Base-by-base conservation (phyloP, 2,113 vertebrate species). In the Neoarius graeffei region DNA sequence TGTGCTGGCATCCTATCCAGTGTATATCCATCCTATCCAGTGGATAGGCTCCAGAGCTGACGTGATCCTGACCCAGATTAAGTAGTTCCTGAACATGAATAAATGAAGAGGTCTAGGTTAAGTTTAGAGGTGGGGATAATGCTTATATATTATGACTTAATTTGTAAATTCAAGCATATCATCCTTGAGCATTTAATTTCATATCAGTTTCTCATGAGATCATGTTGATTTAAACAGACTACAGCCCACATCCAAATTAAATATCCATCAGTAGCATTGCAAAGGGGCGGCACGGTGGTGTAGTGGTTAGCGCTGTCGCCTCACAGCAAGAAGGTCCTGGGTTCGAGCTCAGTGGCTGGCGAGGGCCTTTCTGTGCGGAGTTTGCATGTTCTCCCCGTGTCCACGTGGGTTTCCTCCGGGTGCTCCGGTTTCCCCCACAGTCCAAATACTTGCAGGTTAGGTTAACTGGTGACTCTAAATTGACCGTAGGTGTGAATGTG, bases 201-300 rank as follows among this genome's bases (percentile, higher is more conserved):
- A 0, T 59, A 35, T 17, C 56, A 35, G 5, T 60, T 20, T 81
- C 56, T 60, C 57, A 81, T 62, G 30, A 42, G 80, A 60, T 60
- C 4, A 11, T 42, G 57, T 60, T 81, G 27, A 81, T 81, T 81
- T 81, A 81, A 62, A 81, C 57, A 60, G 54, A 27, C 27, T 81
- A 23, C 8, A 60, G 30, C 57, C 80, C 57, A 42, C 27, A 42
- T 81, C 5, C 17, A 60, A 42, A 81, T 81, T 23, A 35, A 81
- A 81, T 60, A 42, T 81, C 13, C 17, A 81, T 81, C 27, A 60
- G 14, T 10, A 81, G 35, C 30, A 23, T 81, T 81, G 56, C 15
- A 60, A 35, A 23, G 27, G n/a, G n/a, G n/a, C n/a, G n/a, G n/a
- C n/a, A n/a, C n/a, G n/a, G n/a, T n/a, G n/a, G n/a, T n/a, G n/a